These are phyloP conservation scores for Corythornis madagascariensis DNA, from an alignment of 2,113 vertebrate genomes.

Conservation along the genomic window DNA sequence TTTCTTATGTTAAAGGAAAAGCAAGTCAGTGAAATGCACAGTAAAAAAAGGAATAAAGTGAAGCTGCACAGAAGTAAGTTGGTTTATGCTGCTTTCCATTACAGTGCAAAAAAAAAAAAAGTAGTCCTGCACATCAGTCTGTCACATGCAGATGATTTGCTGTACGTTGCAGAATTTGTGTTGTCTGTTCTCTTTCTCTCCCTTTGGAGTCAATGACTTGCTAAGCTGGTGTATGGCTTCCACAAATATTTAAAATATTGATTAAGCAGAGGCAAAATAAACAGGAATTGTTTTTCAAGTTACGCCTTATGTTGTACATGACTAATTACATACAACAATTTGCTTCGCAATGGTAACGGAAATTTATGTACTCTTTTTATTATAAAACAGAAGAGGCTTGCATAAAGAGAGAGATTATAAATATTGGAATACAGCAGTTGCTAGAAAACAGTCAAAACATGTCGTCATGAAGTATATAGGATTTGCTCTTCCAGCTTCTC, in stretches of 20 bases:
- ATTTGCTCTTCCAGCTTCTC: conserved; percentile 3
- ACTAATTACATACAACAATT: conserved; percentile 69
- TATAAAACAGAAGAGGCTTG: conserved; percentile 67
- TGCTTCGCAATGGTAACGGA: conserved; percentile 51
- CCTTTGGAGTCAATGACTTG: conserved; percentile 16
- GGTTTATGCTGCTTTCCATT: background rate
- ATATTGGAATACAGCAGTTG: conserved; percentile 57
- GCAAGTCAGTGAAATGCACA: background rate
- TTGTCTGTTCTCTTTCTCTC: background rate
- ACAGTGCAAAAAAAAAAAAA: background rate
- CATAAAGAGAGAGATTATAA: conserved; percentile 60
- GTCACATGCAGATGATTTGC: conserved; percentile 2
- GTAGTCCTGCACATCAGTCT: background rate
- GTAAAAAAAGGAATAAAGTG: background rate
- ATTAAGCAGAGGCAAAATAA: conserved; percentile 69
- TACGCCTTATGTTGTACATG: conserved; percentile 63
- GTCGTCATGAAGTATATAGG: background rate
- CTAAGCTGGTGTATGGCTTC: conserved; percentile 33
- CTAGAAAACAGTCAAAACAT: conserved; percentile 56
- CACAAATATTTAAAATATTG: conserved; percentile 73
- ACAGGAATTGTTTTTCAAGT: conserved; percentile 63
- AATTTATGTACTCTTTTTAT: conserved; percentile 70
- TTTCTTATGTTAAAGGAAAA: background rate
- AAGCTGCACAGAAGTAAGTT: background rate
- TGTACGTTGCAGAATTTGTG: background rate